Conservation (phyloP, 2,113 vertebrate species). For the Chaenocephalus aceratus region DNA sequence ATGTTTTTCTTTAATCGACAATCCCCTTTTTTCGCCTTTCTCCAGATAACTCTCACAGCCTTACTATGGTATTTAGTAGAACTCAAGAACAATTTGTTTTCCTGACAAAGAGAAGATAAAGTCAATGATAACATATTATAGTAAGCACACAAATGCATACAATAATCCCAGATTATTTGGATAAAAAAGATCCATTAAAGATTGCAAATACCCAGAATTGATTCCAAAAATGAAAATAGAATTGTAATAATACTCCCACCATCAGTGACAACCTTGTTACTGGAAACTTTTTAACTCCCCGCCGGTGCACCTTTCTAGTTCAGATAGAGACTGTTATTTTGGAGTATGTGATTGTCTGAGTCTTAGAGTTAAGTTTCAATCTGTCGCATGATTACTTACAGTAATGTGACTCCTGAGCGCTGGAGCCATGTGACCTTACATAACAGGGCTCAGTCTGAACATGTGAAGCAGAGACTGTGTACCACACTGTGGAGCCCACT, state of each 20-base stretch:
- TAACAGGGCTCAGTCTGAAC: neutral
- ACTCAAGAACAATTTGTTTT: no score
- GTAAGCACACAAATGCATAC: no score
- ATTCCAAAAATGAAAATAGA: neutral
- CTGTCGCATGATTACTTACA: neutral
- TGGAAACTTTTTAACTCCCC: neutral
- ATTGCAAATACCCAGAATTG: no score
- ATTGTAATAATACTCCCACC: neutral
- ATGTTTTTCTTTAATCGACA: no score
- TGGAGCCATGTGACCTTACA: neutral
- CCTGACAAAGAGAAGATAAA: no score
- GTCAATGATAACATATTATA: no score
- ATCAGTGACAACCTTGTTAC: neutral
- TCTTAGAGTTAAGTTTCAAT: neutral
- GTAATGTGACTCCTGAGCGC: constrained; percentile 7
- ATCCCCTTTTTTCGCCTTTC: no score
- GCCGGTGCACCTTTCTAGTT: neutral
- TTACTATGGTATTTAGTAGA: no score
- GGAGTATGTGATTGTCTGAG: neutral
- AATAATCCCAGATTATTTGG: no score
- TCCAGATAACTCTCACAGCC: no score
- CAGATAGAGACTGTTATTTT: neutral
- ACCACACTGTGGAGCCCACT: neutral
- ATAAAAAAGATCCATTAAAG: no score
- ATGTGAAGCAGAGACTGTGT: neutral